Base-by-base conservation (phyloP, 1,140 invertebrate species). In the Archivesica marissinica region DNA sequence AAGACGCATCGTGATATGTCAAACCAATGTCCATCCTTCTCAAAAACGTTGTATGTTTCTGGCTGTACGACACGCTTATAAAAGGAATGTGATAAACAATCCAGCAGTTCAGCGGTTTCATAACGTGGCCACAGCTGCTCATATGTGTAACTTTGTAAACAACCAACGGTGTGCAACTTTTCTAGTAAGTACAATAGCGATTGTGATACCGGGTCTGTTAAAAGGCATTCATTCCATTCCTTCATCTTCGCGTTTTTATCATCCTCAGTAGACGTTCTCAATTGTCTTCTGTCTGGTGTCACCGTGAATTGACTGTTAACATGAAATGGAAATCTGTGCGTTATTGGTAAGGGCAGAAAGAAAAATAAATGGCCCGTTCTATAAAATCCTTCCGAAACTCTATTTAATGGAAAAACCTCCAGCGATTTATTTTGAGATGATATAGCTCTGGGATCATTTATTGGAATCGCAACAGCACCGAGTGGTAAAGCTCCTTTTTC, bases 241-340 rank as follows among this genome's bases (percentile, higher is more conserved):
- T 52, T 72, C 86, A 25, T 66, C 28, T 47, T 56, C 20, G 33
- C 30, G 50, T 81, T 81, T 47, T 66, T 85, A 41, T 89, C 85
- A 76, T 88, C 88, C 68, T 89, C 86, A 33, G 77, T 82, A 33
- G 52, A 28, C 4, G 44, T 54, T 50, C 74, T 76, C 0, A 89
- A 47, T n/a, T 80, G 64, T 59, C 72, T 64, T 47, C 87, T 82
- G 50, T 87, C 83, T 70, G 83, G 76, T 15, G 78, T 87, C 44
- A 88, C 68, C 20, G 78, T 80, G 78, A 91, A 90, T 35, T 87
- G 82, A 13, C 78, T 87, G 70, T 91, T 90, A n/a, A 90, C 85
- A 61, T 90, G 88, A 17, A 89, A 86, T 56, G 86, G 89, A 0
- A 88, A 83, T 0, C 28, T 35, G n/a, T 61, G 76, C 54, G 74